Evolutionary conservation across 1,140 invertebrate species (phyloP), one percentile per base, ranked within the genome.

Genomic region (Armadillidium nasatum): DNA sequence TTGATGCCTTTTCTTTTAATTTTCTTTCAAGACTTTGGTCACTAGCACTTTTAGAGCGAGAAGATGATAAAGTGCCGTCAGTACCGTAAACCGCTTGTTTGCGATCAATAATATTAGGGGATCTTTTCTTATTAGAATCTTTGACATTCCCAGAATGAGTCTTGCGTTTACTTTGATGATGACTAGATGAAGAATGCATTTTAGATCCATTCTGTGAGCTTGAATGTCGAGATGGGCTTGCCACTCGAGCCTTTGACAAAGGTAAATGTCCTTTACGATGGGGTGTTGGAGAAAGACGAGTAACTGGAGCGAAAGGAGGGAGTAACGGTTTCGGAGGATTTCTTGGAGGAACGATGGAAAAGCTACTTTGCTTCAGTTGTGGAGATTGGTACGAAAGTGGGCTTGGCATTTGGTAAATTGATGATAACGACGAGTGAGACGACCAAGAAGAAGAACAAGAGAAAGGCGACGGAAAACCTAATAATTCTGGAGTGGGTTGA

Each of bases 31-130:
- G 71, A 78, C 46, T 78, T 68, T 76, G 76, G 21, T 77, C 74
- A 22, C 72, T 67, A 75, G 70, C 10, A 75, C 74, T 73, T 76
- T 74, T 76, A 50, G 69, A 69, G 73, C 70, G 79, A 73, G 79
- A 77, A 43, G 76, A 33, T 22, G 76, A 74, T 13, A 78, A 33
- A 46, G 71, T 76, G 67, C 76, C 78, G 66, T 80, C 74, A 60
- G 78, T 71, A n/a, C 74, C 78, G 66, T 80, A 76, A 66, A 80
- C 77, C 73, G 79, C 79, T 45, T 80, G 79, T 45, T 76, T 80
- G 73, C 77, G 76, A 68, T 80, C 77, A 21, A 76, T 75, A 4
- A 74, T 46, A n/a, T 72, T 71, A 46, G 77, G 75, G 46, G 78
- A 70, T 19, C 22, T 75, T 19, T 60, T 60, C 50, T 60, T 60